Percentiles rank a stretch among this genome's conserved stretches.
Conservation (phyloP, 2,888 invertebrate genomes). For the Keiferia lycopersicella region DNA sequence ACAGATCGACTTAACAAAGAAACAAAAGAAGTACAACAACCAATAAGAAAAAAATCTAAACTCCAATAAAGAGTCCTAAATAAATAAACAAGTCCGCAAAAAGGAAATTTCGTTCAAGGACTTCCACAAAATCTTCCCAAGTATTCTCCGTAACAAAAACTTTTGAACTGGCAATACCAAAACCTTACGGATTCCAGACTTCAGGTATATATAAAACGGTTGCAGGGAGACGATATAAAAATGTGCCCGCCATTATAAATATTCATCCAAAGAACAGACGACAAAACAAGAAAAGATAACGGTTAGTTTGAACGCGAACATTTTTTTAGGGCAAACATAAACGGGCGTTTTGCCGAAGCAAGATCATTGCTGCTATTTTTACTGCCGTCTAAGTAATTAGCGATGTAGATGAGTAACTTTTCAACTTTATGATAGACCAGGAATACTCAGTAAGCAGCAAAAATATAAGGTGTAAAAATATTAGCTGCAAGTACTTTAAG, state of each 20-base stretch:
- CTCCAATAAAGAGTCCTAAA: no score
- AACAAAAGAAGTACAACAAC: no score
- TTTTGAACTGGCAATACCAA: constrained; percentile 7
- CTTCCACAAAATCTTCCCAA: not conserved
- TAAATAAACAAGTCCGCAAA: no score
- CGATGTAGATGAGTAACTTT: no score
- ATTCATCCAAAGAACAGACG: constrained; percentile 54
- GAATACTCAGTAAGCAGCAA: not conserved
- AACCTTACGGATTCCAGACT: constrained; percentile 46
- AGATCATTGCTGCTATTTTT: no score
- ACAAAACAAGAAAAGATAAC: not conserved
- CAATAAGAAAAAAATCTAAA: no score
- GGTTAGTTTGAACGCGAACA: not conserved
- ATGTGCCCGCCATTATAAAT: constrained; percentile 66
- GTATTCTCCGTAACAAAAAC: constrained; percentile 7
- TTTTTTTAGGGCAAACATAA: not conserved
- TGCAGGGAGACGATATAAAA: constrained; percentile 66
- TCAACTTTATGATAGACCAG: no score
- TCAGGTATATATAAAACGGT: constrained; percentile 46
- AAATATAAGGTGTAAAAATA: no score
- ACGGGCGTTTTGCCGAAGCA: no score
- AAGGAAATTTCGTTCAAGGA: not conserved
- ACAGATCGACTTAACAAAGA: no score
- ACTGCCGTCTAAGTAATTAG: no score
- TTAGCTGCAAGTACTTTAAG: no score